Base-by-base conservation (phyloP, 1,140 invertebrate genomes). In the Pemphigus obesinymphae region DNA sequence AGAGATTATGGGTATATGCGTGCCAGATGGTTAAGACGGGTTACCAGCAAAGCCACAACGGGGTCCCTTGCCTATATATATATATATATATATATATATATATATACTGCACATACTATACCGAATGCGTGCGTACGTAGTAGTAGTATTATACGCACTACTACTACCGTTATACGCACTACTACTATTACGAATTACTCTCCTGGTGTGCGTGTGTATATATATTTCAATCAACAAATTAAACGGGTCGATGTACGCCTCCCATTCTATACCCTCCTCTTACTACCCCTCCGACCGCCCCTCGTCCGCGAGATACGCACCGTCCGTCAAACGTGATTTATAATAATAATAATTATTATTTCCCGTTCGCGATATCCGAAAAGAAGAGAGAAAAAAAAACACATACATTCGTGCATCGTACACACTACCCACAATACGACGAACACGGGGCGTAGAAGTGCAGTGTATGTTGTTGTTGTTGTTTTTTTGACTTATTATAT, bases 181-280 rank as follows among this genome's bases (percentile, higher is more conserved):
- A 61, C 29, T 17, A 31, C n/a, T n/a, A n/a, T n/a, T n/a, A n/a
- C n/a, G n/a, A n/a, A n/a, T n/a, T n/a, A n/a, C n/a, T n/a, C n/a
- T n/a, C n/a, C n/a, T n/a, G 7, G 34, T n/a, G 5, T 43, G 11
- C 10, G 5, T 7, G 13, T 43, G n/a, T 37, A 53, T 80, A 23
- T 80, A 43, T 61, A 43, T 80, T 80, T 80, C 76, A 80, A 80
- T 80, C 76, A 80, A 80, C 76, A 80, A 80, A 80, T 80, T 80
- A 80, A 80, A 80, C 76, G 76, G 76, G 26, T 20, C 45, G 70
- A 50, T 45, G 43, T 29, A 15, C 23, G 37, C 34, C 66, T 23
- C 37, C 66, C 11, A n/a, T n/a, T n/a, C n/a, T n/a, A n/a, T n/a
- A n/a, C n/a, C n/a, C n/a, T n/a, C n/a, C n/a, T n/a, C n/a, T n/a